Evolutionary conservation across 2,113 vertebrate genomes (phyloP).

Genomic region (Seriola dumerili): DNA sequence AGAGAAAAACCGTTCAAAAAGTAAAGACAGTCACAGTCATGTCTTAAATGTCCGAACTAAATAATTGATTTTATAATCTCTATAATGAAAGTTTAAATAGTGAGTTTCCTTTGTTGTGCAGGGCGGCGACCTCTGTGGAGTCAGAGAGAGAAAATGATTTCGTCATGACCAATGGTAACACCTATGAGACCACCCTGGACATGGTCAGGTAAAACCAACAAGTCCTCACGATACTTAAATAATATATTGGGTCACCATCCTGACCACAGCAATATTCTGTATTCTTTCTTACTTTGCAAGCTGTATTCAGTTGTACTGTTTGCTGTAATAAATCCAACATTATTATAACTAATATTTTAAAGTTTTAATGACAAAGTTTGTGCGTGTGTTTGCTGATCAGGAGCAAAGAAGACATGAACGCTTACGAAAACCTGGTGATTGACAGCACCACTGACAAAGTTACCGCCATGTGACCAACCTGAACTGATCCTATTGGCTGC

Average conservation of each 20-base stretch:
- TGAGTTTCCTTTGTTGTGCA: not conserved
- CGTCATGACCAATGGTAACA: not conserved
- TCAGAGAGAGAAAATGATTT: not conserved
- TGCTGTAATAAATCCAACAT: too few species aligned
- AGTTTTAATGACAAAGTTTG: too few species aligned
- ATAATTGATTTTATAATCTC: not conserved
- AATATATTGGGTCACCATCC: too few species aligned
- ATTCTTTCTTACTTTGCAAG: too few species aligned
- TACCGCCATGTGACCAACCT: conserved; percentile 74
- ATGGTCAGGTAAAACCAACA: conserved; percentile 49
- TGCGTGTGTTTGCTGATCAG: conserved; percentile 59
- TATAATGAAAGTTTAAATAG: not conserved
- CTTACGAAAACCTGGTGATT: conserved; percentile 50
- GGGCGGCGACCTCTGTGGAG: not conserved
- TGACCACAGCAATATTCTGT: too few species aligned
- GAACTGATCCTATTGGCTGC: conserved; percentile 30
- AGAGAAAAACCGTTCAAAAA: too few species aligned
- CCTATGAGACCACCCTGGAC: conserved; percentile 8
- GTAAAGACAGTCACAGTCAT: not conserved
- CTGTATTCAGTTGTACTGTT: too few species aligned
- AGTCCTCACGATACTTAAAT: not conserved
- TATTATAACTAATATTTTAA: too few species aligned
- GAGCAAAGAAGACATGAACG: conserved; percentile 37
- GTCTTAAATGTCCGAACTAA: not conserved
- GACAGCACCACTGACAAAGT: conserved; percentile 52